Evolutionary conservation across 2,888 invertebrate genomes (phyloP).

Genomic region (Chymomyza caudatula): DNA sequence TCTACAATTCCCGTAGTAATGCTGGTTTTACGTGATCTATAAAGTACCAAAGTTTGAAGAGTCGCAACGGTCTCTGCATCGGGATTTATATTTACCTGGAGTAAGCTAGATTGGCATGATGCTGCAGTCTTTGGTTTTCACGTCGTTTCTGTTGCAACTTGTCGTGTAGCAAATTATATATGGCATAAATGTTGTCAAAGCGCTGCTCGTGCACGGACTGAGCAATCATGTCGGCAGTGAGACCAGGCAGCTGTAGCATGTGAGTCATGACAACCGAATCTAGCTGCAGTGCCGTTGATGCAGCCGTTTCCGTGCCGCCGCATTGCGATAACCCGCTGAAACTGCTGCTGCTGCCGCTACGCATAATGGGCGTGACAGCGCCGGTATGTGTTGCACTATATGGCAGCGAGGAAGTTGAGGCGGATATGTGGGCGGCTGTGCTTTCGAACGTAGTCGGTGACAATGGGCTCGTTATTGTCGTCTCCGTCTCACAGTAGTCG

Average conservation of each 20-base stretch:
- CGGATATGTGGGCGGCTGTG: slow-evolving; percentile 30
- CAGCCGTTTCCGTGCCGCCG: background rate
- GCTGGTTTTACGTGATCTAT: slow-evolving; percentile 81
- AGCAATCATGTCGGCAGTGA: slow-evolving; percentile 85
- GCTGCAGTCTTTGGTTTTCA: slow-evolving; percentile 77
- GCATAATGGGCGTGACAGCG: slow-evolving; percentile 15
- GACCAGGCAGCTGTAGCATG: slow-evolving; percentile 88
- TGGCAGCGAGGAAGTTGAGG: slow-evolving; percentile 18
- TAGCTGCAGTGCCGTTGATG: slow-evolving; percentile 73
- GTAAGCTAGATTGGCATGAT: slow-evolving; percentile 76
- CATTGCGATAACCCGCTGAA: slow-evolving; percentile 46
- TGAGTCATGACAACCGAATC: slow-evolving; percentile 88
- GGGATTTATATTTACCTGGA: slow-evolving; percentile 74
- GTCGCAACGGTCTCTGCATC: background rate
- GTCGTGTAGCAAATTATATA: slow-evolving; percentile 93
- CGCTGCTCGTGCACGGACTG: slow-evolving; percentile 90
- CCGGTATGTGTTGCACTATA: slow-evolving; percentile 22
- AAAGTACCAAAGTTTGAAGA: background rate
- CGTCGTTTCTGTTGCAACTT: slow-evolving; percentile 82
- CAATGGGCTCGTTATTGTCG: background rate
- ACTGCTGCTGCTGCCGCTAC: slow-evolving; percentile 52
- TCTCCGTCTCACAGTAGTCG: slow-evolving; percentile 39
- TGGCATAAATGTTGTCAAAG: slow-evolving; percentile 96
- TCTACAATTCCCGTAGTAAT: slow-evolving; percentile 83
- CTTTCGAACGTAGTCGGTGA: slow-evolving; percentile 31